These are phyloP conservation scores for Crenichthys baileyi DNA, from an alignment of 2,797 vertebrate genomes.

Conservation along the genomic window DNA sequence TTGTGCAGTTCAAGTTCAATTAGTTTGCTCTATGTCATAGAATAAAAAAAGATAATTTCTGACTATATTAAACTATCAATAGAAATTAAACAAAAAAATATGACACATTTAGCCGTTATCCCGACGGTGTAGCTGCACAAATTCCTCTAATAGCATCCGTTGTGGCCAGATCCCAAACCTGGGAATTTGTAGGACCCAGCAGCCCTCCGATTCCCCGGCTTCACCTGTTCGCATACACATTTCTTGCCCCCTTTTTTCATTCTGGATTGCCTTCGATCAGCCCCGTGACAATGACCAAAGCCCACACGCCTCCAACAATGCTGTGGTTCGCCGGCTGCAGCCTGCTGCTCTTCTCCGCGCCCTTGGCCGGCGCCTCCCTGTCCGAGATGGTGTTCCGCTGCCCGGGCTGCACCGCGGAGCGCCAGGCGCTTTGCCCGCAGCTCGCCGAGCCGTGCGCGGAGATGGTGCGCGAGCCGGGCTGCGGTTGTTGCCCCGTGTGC, in stretches of 20 bases:
- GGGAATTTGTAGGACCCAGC: slow-evolving; percentile 80
- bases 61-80: background rate
- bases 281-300: slow-evolving; percentile 51
- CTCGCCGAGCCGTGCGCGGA: slow-evolving; percentile 85
- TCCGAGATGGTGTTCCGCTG: slow-evolving; percentile 90
- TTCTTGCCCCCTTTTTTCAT: slow-evolving; percentile 52
- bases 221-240: slow-evolving; percentile 78
- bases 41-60: background rate
- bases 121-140: too few species aligned
- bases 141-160: slow-evolving; percentile 15
- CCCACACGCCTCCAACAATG: slow-evolving; percentile 64
- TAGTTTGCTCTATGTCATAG: background rate
- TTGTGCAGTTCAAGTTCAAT: background rate
- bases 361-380: slow-evolving; percentile 75
- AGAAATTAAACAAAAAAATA: background rate
- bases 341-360: slow-evolving; percentile 77
- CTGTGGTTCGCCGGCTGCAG: slow-evolving; percentile 69
- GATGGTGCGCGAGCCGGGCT: slow-evolving; percentile 94
- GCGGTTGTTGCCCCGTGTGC: slow-evolving; percentile 95
- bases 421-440: slow-evolving; percentile 84
- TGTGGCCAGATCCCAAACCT: slow-evolving; percentile 59
- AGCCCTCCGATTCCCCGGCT: slow-evolving; percentile 68
- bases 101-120: background rate
- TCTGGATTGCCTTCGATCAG: slow-evolving; percentile 63
- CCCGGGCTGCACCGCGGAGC: slow-evolving; percentile 86